Conservation (phyloP, 2,888 invertebrate genomes). For the Hemaris fuciformis region DNA sequence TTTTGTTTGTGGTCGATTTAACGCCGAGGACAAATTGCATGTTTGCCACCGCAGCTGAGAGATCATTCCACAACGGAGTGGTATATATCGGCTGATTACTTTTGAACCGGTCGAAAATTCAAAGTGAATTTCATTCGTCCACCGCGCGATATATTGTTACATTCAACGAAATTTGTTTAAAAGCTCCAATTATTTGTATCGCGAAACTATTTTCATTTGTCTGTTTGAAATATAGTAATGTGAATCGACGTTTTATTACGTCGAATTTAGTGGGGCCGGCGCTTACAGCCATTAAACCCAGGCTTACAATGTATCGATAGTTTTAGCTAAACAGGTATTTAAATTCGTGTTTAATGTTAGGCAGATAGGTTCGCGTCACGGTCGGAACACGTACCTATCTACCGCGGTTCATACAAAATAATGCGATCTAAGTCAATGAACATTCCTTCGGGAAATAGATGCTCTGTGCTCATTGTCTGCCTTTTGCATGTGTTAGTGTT, state of each 20-base stretch:
- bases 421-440: slow-evolving; percentile 3
- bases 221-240: slow-evolving; percentile 22
- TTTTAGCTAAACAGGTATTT: not conserved
- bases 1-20: slow-evolving; percentile 82
- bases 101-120: slow-evolving; percentile 58
- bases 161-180: slow-evolving; percentile 29
- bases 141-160: slow-evolving; percentile 29
- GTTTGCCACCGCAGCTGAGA: slow-evolving; percentile 72
- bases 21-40: slow-evolving; percentile 78
- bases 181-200: not conserved
- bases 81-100: slow-evolving; percentile 44
- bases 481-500: not conserved
- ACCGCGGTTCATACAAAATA: not conserved
- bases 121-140: slow-evolving; percentile 48
- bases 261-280: not conserved
- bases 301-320: not conserved
- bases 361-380: not conserved
- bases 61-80: slow-evolving; percentile 61
- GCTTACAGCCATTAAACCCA: not conserved
- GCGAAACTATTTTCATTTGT: slow-evolving; percentile 27
- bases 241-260: not conserved
- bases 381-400: not conserved
- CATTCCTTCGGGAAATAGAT: slow-evolving; percentile 8
- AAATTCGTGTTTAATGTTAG: not conserved
- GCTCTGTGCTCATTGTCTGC: slow-evolving; percentile 2